Evolutionary conservation across 1,140 invertebrate genomes (phyloP).

Genomic region (Anoplolepis gracilipes): DNA sequence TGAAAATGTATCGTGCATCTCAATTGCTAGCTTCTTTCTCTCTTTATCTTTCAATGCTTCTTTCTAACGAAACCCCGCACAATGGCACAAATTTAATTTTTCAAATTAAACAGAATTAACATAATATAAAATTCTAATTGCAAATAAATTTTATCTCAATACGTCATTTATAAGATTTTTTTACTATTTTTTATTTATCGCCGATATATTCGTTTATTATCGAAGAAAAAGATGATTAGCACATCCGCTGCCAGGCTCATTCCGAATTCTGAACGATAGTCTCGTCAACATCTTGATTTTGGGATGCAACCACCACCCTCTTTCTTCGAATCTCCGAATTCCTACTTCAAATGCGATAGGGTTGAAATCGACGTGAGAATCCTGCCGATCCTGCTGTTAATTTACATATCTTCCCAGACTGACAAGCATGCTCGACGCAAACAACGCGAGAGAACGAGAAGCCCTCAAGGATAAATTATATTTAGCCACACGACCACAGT

Average conservation of each 20-base stretch:
- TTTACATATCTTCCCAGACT: conserved; percentile 12
- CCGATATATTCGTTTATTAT: background rate
- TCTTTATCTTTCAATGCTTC: background rate
- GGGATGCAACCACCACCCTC: conserved; percentile 70
- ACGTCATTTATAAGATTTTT: background rate
- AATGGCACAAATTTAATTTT: background rate
- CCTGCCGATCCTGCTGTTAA: conserved; percentile 60
- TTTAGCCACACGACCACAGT: conserved; percentile 60
- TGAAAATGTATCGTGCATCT: conserved; percentile 73
- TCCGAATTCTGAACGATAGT: conserved; percentile 75
- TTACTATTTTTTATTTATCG: too few species aligned
- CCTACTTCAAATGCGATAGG: conserved; percentile 78
- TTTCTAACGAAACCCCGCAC: background rate
- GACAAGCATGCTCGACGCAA: conserved; percentile 18
- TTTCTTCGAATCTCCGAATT: conserved; percentile 80
- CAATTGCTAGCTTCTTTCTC: conserved; percentile 57
- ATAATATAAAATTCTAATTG: background rate
- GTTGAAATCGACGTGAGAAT: conserved; percentile 73
- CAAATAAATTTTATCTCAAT: background rate
- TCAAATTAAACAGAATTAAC: background rate
- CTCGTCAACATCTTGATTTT: conserved; percentile 75
- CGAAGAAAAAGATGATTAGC: background rate
- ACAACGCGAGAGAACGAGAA: conserved; percentile 21
- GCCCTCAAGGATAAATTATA: conserved; percentile 71
- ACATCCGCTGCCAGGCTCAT: conserved; percentile 75